These are phyloP conservation scores for Siniperca knerii DNA, from an alignment of 2,113 vertebrate species.

Conservation along the genomic window DNA sequence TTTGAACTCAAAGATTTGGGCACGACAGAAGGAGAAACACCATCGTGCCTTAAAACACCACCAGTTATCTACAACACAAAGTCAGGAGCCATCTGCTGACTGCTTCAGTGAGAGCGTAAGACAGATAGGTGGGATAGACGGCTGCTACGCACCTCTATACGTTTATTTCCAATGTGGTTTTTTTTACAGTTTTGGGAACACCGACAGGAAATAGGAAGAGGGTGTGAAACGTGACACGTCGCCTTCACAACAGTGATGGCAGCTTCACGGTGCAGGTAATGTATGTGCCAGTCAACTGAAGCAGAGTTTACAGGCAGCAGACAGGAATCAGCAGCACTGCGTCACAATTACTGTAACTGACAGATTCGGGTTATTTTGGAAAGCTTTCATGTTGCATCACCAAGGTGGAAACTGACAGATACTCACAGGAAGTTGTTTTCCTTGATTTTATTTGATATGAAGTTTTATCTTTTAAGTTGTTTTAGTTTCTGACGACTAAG, in stretches of 20 bases:
- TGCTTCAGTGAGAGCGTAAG: neutral
- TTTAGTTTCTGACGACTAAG: neutral
- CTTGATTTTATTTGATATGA: neutral
- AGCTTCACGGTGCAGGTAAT: neutral
- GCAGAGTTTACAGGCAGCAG: neutral
- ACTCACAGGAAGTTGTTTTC: neutral
- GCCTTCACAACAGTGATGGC: neutral
- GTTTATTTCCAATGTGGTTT: neutral
- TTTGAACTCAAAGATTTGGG: no score
- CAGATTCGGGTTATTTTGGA: slow-evolving; percentile 17
- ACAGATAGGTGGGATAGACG: neutral
- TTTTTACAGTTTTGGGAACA: neutral
- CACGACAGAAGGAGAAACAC: no score
- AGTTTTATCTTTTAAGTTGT: neutral
- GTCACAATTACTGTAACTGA: slow-evolving; percentile 2
- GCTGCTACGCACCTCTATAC: neutral
- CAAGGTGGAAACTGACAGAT: neutral
- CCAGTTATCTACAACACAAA: no score
- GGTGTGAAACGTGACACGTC: neutral
- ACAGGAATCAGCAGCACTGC: neutral
- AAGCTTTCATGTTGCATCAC: neutral
- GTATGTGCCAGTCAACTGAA: neutral
- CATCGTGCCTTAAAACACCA: neutral
- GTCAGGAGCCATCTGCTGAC: no score
- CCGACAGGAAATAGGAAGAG: neutral